Conservation (phyloP, 2,888 invertebrate species). For the Rhagophthalmus giganteus region DNA sequence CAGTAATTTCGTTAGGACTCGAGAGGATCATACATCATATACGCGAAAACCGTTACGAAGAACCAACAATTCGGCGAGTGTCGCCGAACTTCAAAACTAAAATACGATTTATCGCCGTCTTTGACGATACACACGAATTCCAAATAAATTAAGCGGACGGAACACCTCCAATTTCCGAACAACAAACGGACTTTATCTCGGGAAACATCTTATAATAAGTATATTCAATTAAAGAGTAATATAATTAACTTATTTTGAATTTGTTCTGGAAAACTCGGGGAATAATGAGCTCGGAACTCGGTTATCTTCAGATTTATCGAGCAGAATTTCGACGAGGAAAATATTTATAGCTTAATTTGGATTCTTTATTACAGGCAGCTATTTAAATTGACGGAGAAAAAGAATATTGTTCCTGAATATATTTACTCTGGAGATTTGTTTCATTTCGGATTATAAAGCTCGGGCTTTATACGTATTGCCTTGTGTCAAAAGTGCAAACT, state of each 20-base stretch:
- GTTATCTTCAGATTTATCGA: slow-evolving; percentile 48
- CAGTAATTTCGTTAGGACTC: slow-evolving; percentile 43
- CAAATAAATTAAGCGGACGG: too few species aligned
- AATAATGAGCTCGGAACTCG: slow-evolving; percentile 31
- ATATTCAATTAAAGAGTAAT: slow-evolving; percentile 22
- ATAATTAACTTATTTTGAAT: slow-evolving; percentile 29
- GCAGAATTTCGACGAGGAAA: slow-evolving; percentile 51
- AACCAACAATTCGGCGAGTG: slow-evolving; percentile 17
- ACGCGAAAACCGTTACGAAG: slow-evolving; percentile 29
- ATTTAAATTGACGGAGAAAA: slow-evolving; percentile 46
- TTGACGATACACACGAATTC: too few species aligned
- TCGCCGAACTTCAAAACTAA: slow-evolving; percentile 11
- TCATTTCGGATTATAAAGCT: background rate
- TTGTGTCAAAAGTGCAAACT: background rate
- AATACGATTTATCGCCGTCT: too few species aligned
- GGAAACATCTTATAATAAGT: slow-evolving; percentile 15
- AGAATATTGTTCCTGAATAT: slow-evolving; percentile 33
- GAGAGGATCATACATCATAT: slow-evolving; percentile 42
- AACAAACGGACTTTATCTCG: too few species aligned
- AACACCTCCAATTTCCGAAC: too few species aligned
- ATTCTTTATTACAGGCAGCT: slow-evolving; percentile 48
- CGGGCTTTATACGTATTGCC: background rate
- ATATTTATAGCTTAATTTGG: slow-evolving; percentile 54
- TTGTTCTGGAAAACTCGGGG: slow-evolving; percentile 9
- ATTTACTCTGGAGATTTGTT: slow-evolving; percentile 13